Base-by-base conservation (phyloP, 2,797 vertebrate species). In the Sebastes steindachneri region DNA sequence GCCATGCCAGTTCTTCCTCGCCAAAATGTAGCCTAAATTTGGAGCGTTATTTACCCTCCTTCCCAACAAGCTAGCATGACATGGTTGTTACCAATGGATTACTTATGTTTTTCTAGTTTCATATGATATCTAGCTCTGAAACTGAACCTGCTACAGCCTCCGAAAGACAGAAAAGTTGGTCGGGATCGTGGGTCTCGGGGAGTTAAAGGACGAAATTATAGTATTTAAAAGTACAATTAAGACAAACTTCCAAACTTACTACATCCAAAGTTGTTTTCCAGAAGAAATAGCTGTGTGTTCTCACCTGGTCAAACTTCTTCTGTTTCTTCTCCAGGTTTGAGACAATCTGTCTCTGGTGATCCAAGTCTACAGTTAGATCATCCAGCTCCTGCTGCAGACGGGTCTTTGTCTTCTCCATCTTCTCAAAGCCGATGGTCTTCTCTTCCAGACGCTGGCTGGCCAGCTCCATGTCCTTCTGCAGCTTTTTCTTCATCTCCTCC, bases 251-350 rank as follows among this genome's bases (percentile, higher is more conserved):
- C 4, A 58, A 48, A 57, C 7, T 67, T 26, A 37, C 41, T 35
- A 6, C 10, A 48, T 68, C 41, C 4, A 7, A 31, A 59, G 1
- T 7, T 17, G 7, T 63, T 68, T 33, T 37, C 21, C 19, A 26
- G 17, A 60, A 4, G 5, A 68, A 37, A n/a, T 17, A 0, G 15
- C 21, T 33, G 9, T 5, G 25, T 1, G 0, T 41, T 35, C 55
- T 83, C 70, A 98, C 98, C 96, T 99, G 98, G 84, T 99, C 98
- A 76, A 99, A 99, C 89, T 99, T 99, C 95, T 99, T 99, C 95
- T 99, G 98, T 58, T 99, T 99, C 89, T 99, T 99, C 95, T 99
- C 98, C 86, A 99, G 68, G 94, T 93, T 97, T 80, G 97, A 99
- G 65, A 98, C 98, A 0, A 97, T 97, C 92, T 99, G 98, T 73